Base-by-base conservation (phyloP, 35 echinoderm and acorn worm genomes). In the Acanthaster planci region DNA sequence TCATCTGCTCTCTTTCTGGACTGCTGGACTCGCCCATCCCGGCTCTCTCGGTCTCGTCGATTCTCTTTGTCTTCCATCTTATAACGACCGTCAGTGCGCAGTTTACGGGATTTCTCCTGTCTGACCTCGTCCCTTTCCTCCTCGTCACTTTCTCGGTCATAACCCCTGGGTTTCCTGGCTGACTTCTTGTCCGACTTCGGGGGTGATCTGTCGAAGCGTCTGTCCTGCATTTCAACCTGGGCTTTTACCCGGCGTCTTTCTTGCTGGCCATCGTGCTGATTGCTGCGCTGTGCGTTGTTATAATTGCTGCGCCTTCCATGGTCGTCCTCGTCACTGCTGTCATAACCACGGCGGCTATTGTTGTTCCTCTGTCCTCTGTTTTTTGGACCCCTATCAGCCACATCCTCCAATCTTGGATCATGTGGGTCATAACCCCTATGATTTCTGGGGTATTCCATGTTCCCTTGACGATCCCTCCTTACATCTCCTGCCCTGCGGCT, bases 41-140 rank as follows among this genome's bases (percentile, higher is more conserved):
- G 64, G 10, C 64, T 1, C 2, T 23, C 64, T 72, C 64, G 18
- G 34, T 72, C 19, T 34, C 64, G 0, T 26, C 30, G 64, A 29
- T 72, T 72, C 64, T 72, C 64, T 72, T 72, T 72, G 34, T 72
- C 64, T 72, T 72, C 64, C 14, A 36, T 36, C 34, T 72, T 26
- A 29, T 72, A 26, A 6, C 12, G 64, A 72, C 26, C 64, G 4
- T 30, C 34, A 26, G 2, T 34, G 64, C 34, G 42, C 42, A 4
- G 42, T 47, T 47, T 47, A 12, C 23, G 26, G 64, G 2, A 27
- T 26, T 21, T 30, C 34, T 72, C 64, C 26, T 16, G 64, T 72
- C 64, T 36, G 18, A 72, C 34, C 4, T 47, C 42, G 42, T 47
- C 12, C 42, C 12, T 4, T 47, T 47, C 42, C 42, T 47, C 42